These are phyloP conservation scores for Eudasyphora cyanicolor DNA, from an alignment of 2,888 invertebrate genomes.

Conservation along the genomic window DNA sequence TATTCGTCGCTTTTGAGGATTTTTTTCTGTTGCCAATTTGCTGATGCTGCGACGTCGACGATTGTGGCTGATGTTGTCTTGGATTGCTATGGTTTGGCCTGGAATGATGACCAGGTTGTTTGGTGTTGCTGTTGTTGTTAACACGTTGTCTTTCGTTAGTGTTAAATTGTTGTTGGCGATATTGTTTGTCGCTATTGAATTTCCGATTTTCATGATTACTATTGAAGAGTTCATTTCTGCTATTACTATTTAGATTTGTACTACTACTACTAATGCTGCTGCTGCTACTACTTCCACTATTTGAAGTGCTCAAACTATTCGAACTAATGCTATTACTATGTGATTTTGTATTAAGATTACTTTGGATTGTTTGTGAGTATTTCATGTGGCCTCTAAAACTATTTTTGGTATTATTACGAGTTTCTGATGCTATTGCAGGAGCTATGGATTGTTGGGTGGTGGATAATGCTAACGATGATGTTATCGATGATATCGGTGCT, in stretches of 20 bases:
- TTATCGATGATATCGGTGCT: slow-evolving; percentile 45
- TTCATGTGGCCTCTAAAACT: slow-evolving; percentile 78
- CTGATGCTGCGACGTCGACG: slow-evolving; percentile 25
- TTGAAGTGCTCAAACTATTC: neutral
- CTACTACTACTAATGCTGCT: slow-evolving; percentile 64
- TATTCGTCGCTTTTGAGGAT: slow-evolving; percentile 72
- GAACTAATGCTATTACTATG: slow-evolving; percentile 38
- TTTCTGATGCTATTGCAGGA: slow-evolving; percentile 66
- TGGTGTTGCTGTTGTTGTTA: slow-evolving; percentile 59
- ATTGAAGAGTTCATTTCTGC: slow-evolving; percentile 68
- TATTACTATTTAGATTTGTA: too few relatives aligned
- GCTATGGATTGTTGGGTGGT: slow-evolving; percentile 50
- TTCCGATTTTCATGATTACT: slow-evolving; percentile 69
- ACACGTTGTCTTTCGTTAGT: slow-evolving; percentile 65
- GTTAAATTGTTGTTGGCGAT: slow-evolving; percentile 59
- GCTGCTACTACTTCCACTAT: slow-evolving; percentile 54
- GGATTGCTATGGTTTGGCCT: slow-evolving; percentile 42
- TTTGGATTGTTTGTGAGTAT: slow-evolving; percentile 68
- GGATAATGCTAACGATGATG: slow-evolving; percentile 49
- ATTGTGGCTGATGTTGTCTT: slow-evolving; percentile 39
- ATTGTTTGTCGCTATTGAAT: slow-evolving; percentile 55
- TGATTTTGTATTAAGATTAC: slow-evolving; percentile 32
- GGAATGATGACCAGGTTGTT: slow-evolving; percentile 46
- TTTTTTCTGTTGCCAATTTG: slow-evolving; percentile 50
- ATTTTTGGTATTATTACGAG: slow-evolving; percentile 76